These are phyloP conservation scores for Pheosia gnoma DNA, from an alignment of 2,888 invertebrate genomes.

Conservation along the genomic window DNA sequence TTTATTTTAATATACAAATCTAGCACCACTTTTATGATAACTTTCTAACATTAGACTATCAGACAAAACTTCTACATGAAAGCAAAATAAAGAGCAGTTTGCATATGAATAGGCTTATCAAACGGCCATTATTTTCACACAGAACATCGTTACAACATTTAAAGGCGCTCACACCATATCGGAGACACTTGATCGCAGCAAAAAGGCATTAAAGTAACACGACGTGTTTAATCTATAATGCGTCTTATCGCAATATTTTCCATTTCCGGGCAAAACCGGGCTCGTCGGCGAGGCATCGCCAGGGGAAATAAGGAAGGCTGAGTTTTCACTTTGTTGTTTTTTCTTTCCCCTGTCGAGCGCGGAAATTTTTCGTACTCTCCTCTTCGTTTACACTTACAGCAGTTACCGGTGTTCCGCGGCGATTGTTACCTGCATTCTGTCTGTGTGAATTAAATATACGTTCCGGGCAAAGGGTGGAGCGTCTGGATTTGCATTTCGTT, in stretches of 20 bases:
- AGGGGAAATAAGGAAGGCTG: constrained; percentile 83
- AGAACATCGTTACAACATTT: constrained; percentile 65
- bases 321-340: constrained; percentile 80
- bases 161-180: constrained; percentile 60
- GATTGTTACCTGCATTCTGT: constrained; percentile 76
- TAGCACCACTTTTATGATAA: neutral
- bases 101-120: constrained; percentile 59
- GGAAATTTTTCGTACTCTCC: constrained; percentile 75
- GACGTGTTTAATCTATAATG: constrained; percentile 83
- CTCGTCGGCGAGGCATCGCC: constrained; percentile 74
- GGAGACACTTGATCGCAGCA: constrained; percentile 65
- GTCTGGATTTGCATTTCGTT: constrained; percentile 80
- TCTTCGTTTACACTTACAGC: constrained; percentile 82
- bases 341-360: constrained; percentile 48
- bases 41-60: constrained; percentile 9
- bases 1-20: neutral
- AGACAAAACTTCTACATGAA: constrained; percentile 18
- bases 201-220: constrained; percentile 69
- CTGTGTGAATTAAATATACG: constrained; percentile 79
- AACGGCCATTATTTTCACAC: constrained; percentile 62
- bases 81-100: constrained; percentile 52
- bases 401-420: constrained; percentile 73
- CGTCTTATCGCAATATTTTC: constrained; percentile 84
- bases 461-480: constrained; percentile 73
- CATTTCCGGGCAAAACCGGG: constrained; percentile 78